Percentiles rank a stretch among this genome's conserved stretches.
Evolutionary conservation across 2,113 vertebrate species (phyloP).

Genomic region (Hyaena hyaena): DNA sequence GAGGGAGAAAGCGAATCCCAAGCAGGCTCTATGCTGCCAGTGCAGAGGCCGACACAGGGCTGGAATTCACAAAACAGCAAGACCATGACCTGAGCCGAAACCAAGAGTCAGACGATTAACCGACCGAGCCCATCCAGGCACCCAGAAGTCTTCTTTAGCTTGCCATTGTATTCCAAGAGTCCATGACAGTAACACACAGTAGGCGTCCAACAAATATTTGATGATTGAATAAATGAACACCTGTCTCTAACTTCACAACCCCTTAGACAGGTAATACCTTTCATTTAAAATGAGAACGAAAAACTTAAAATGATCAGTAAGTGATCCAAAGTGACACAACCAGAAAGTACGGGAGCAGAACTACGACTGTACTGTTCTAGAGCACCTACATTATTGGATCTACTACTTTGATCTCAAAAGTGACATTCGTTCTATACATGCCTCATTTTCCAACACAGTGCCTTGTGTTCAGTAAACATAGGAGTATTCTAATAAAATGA

Average conservation of each 20-base stretch:
- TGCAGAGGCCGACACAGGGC: too few species aligned
- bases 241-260: not conserved
- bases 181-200: not conserved
- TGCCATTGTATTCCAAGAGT: not conserved
- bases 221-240: not conserved
- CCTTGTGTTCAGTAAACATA: not conserved
- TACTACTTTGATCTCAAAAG: not conserved
- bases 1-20: too few species aligned
- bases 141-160: not conserved
- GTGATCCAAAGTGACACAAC: not conserved
- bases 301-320: not conserved
- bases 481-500: conserved; percentile 45
- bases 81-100: too few species aligned
- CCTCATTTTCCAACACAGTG: not conserved
- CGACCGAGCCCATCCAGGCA: too few species aligned
- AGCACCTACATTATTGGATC: not conserved
- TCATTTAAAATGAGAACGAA: not conserved
- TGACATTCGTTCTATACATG: not conserved
- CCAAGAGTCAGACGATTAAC: too few species aligned
- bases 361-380: not conserved
- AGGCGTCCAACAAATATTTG: not conserved
- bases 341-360: not conserved
- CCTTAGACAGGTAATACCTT: not conserved
- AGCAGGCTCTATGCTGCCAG: too few species aligned
- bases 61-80: too few species aligned